Base-by-base conservation (phyloP, 2,888 invertebrate species). In the Caenorhabditis doughertyi region DNA sequence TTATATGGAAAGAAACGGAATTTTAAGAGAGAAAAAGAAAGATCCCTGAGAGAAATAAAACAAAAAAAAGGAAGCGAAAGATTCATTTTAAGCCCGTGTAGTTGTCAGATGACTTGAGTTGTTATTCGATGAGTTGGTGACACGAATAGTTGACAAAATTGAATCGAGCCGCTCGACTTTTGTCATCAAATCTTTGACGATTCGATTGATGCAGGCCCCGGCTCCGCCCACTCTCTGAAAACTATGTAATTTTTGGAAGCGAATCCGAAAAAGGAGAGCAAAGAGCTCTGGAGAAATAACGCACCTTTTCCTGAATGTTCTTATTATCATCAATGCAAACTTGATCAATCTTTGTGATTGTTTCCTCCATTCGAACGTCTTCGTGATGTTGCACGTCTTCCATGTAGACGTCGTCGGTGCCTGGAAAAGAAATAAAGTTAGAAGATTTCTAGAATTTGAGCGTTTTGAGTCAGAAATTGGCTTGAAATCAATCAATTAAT, bases 121-220 rank as follows among this genome's bases (percentile, higher is more conserved):
- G n/a, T n/a, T n/a, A n/a, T n/a, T n/a, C n/a, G n/a, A n/a, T n/a
- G n/a, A n/a, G n/a, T n/a, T n/a, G n/a, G n/a, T n/a, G n/a, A n/a
- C n/a, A n/a, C 79, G 72, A 32, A 81, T 81, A 4, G 81, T 70
- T 23, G 81, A 81, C n/a, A 82, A 51, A 16, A 82, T 67, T 23
- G 67, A 73, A 29, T 83, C 83, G 21, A 83, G 49, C 9, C 73
- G 72, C 25, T 83, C 83, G 16, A 83, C 83, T 70, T 83, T 83
- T 25, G 74, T 58, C 58, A 83, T 79, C 58, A 83, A 35, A 53
- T 79, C 79, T 23, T 74, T 79, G 11, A 83, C 79, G 58, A 83
- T 83, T 65, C 64, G 68, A 44, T 79, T 83, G 42, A 83, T 71
- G 53, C 72, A 79, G 0, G 81, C 51, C 3, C 74, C 74, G 42